Percentiles rank a stretch among this genome's conserved stretches.
Conservation (phyloP, 2,888 invertebrate species). For the Scaptomyza parva region DNA sequence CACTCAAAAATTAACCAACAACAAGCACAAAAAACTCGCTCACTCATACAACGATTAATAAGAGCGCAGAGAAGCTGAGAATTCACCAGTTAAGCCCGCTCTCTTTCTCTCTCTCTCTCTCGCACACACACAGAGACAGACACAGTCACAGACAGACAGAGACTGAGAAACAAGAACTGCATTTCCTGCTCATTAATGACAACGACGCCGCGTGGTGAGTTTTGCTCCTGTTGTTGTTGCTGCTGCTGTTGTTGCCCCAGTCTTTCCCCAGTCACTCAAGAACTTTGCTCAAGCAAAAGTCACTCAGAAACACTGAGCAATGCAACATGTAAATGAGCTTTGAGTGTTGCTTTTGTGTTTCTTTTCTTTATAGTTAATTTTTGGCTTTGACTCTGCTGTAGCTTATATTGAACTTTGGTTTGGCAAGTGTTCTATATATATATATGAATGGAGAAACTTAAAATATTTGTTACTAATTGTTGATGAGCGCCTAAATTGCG, state of each 20-base stretch:
- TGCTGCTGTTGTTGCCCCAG: slow-evolving; percentile 30
- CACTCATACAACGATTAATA: slow-evolving; percentile 44
- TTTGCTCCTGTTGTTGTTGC: too few relatives aligned
- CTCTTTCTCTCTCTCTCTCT: slow-evolving; percentile 17
- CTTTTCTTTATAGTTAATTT: slow-evolving; percentile 10
- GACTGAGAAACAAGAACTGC: slow-evolving; percentile 59
- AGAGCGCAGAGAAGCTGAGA: slow-evolving; percentile 31
- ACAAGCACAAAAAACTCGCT: slow-evolving; percentile 40
- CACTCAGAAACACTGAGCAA: slow-evolving; percentile 20
- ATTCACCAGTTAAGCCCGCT: slow-evolving; percentile 53
- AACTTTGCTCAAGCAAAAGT: slow-evolving; percentile 46
- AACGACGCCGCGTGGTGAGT: slow-evolving; percentile 62
- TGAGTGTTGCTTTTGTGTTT: slow-evolving; percentile 30
- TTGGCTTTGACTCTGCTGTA: slow-evolving; percentile 37
- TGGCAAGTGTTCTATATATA: slow-evolving; percentile 36
- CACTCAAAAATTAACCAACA: slow-evolving; percentile 57
- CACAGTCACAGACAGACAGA: too few relatives aligned
- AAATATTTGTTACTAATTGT: slow-evolving; percentile 21
- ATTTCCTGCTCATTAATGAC: slow-evolving; percentile 75
- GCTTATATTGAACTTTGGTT: slow-evolving; percentile 45
- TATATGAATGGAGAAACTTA: slow-evolving; percentile 35
- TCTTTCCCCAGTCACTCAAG: slow-evolving; percentile 54
- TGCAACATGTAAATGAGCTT: slow-evolving; percentile 71
- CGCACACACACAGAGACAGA: too few relatives aligned
- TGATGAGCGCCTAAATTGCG: slow-evolving; percentile 48